Percentiles rank a stretch among this genome's conserved stretches.
These are phyloP conservation scores for Centropus unirufus DNA, from an alignment of 2,113 vertebrate genomes.

Conservation along the genomic window DNA sequence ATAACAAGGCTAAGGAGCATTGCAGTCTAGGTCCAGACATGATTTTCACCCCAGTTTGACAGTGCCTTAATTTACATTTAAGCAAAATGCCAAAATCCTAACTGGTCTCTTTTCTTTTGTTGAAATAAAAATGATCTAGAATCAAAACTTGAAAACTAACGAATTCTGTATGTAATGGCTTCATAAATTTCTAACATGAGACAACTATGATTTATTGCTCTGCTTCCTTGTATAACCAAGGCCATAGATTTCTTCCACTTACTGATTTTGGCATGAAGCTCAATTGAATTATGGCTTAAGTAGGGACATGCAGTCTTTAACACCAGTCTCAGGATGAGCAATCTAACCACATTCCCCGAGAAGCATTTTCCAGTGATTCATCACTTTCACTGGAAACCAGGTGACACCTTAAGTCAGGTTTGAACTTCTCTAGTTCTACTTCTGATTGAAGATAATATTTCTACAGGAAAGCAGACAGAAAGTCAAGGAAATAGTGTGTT, in stretches of 20 bases:
- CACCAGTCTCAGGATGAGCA: constrained; percentile 15
- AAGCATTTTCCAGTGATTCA: constrained; percentile 46
- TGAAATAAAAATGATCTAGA: constrained; percentile 20
- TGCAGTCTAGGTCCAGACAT: fast-evolving
- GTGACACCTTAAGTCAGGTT: constrained; percentile 47
- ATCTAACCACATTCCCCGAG: constrained; percentile 39
- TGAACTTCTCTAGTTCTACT: constrained; percentile 21
- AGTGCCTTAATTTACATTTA: background rate
- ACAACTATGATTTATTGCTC: constrained; percentile 31
- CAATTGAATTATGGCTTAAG: constrained; percentile 44
- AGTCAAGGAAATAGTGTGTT: background rate
- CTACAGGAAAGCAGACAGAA: constrained; percentile 13
- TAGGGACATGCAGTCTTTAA: constrained; percentile 40
- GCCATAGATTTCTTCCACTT: constrained; percentile 61
- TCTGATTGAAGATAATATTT: constrained; percentile 14
- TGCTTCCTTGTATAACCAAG: constrained; percentile 21
- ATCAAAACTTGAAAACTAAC: constrained; percentile 17
- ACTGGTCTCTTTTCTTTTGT: background rate
- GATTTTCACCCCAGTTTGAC: background rate
- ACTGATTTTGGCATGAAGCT: constrained; percentile 48
- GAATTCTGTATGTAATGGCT: constrained; percentile 22
- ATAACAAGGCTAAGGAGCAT: background rate
- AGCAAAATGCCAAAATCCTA: background rate
- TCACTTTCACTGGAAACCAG: constrained; percentile 50
- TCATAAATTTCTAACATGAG: constrained; percentile 15